Base-by-base conservation (phyloP, 2,113 vertebrate genomes). In the Saguinus imperator region DNA sequence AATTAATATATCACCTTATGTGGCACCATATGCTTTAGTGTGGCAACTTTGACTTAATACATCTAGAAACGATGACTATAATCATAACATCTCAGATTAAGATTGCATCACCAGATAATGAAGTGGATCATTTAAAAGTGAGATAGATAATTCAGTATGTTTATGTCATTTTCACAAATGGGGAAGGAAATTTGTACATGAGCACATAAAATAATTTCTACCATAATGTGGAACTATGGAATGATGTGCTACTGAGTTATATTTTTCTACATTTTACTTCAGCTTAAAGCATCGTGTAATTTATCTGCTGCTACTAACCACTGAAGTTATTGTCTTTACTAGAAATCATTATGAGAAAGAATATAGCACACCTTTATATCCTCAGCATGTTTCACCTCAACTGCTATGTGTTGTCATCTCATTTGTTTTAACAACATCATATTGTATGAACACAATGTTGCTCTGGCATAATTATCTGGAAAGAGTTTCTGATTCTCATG, bases 1-100 rank as follows among this genome's bases (percentile, higher is more conserved):
- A 86, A 91, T 95, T 75, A 93, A 88, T 68, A 17, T 48, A 58
- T 81, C 89, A 86, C 84, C 87, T 92, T 58, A 58, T 45, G 68
- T 83, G 58, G 91, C 87, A 89, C 77, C 50, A 9, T 83, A 17
- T 72, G 87, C 40, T 94, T 82, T 58, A 50, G 17, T 23, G 66
- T 52, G 61, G 16, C 75, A 64, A 57, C 82, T 90, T 76, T 84
- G 68, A 73, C 81, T 88, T 82, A 91, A 29, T 93, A n/a, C 4
- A 72, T 88, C 27, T n/a, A 13, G 50, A 83, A 77, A 70, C 45
- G 52, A 72, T 66, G 23, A 11, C 20, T 25, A 17, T 52, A 76
- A 52, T 91, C 27, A 29, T 80, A 80, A 64, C 18, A 87, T 37
- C 50, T 87, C 66, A 27, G 75, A 57, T 80, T 83, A 50, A 70